Evolutionary conservation across 2,113 vertebrate species (phyloP).

Genomic region (Chionis minor): DNA sequence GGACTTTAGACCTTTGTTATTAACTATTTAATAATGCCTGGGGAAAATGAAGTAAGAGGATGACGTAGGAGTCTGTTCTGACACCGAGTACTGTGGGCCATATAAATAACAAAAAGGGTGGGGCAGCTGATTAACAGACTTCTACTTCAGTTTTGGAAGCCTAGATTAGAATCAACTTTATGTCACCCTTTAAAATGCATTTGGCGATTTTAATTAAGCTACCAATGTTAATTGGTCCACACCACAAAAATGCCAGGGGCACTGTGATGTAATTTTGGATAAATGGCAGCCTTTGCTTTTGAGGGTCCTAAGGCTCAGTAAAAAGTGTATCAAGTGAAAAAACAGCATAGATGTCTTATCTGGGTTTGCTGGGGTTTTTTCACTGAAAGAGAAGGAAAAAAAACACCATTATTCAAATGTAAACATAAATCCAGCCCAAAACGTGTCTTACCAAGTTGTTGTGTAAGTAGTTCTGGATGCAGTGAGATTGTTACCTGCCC

Average conservation of each 20-base stretch:
- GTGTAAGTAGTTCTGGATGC: background rate
- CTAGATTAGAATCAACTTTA: conserved; percentile 46
- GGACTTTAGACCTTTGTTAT: conserved; percentile 16
- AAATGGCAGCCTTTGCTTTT: background rate
- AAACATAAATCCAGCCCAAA: background rate
- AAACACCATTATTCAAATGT: background rate
- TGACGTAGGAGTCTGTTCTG: background rate
- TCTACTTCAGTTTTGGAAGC: conserved; percentile 4
- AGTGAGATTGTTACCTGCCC: background rate
- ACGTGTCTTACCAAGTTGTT: accelerated
- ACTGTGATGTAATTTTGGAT: background rate
- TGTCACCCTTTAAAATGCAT: conserved; percentile 12
- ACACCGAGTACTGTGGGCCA: background rate
- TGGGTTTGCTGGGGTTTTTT: background rate
- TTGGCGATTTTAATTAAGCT: conserved; percentile 23
- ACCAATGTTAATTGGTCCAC: background rate
- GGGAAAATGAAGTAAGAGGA: conserved; percentile 32
- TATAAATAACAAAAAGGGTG: background rate
- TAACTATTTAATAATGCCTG: conserved; percentile 26
- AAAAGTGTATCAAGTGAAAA: background rate
- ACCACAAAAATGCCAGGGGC: conserved; percentile 1
- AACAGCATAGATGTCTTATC: background rate
- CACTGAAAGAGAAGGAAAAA: background rate
- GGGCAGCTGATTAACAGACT: background rate
- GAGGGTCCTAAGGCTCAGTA: background rate